These are phyloP conservation scores for Deilephila elpenor DNA, from an alignment of 2,888 invertebrate species.

Conservation along the genomic window DNA sequence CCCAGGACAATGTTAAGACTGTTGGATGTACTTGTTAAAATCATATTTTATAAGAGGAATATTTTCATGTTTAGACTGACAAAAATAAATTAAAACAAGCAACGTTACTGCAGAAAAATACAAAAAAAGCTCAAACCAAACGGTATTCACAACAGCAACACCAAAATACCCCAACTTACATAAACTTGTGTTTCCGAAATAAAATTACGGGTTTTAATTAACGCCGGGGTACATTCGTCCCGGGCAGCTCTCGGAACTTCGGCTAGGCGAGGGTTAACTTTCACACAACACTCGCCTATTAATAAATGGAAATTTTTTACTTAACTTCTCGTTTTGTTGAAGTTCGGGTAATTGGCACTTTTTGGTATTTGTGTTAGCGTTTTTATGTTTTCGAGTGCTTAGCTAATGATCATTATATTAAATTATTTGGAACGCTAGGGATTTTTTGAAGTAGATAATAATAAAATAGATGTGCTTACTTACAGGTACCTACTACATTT, in stretches of 20 bases:
- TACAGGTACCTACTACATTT: neutral
- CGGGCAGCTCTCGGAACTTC: constrained; percentile 30
- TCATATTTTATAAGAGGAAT: too few relatives aligned
- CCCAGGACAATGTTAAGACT: too few relatives aligned
- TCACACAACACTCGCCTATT: constrained; percentile 34
- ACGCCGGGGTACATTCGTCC: constrained; percentile 25
- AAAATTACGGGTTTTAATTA: constrained; percentile 35
- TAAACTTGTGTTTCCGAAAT: constrained; percentile 33
- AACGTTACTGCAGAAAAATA: neutral
- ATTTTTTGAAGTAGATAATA: neutral
- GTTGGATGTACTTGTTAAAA: too few relatives aligned
- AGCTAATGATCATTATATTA: neutral
- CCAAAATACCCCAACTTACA: constrained; percentile 41
- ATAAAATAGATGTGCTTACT: neutral
- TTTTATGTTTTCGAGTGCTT: constrained; percentile 14
- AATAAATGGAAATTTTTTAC: constrained; percentile 46
- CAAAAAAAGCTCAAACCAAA: constrained; percentile 15
- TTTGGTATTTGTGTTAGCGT: constrained; percentile 36
- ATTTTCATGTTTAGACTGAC: too few relatives aligned
- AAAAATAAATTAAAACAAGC: neutral
- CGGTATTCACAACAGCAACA: constrained; percentile 29
- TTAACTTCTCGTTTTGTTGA: constrained; percentile 46
- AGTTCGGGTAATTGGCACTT: constrained; percentile 55
- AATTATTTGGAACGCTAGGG: neutral
- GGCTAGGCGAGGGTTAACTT: constrained; percentile 31